Conservation (phyloP, 2,797 vertebrate genomes). For the Rhinogobio ventralis region DNA sequence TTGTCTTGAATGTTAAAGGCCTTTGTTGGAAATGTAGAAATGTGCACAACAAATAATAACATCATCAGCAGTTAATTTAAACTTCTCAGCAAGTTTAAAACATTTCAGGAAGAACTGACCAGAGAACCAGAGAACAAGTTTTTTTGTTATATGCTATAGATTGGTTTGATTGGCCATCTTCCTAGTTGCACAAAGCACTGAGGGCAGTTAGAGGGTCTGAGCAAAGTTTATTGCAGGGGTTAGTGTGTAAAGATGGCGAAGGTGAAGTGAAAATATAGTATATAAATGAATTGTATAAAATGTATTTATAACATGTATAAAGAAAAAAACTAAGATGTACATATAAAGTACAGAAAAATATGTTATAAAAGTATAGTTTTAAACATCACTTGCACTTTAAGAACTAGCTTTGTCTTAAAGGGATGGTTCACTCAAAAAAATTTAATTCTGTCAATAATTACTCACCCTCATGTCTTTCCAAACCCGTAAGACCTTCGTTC, state of each 20-base stretch:
- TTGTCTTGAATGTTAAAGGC: background rate
- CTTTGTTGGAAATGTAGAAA: background rate
- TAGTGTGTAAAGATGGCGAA: background rate
- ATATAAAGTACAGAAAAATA: slow-evolving; percentile 47
- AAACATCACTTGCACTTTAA: slow-evolving; percentile 38
- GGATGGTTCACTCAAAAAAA: too few species aligned
- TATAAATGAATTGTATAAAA: slow-evolving; percentile 49
- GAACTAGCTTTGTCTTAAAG: background rate
- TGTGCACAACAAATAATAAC: background rate
- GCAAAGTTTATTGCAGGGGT: background rate
- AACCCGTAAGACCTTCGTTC: too few species aligned
- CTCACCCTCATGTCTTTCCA: too few species aligned
- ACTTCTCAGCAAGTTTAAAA: background rate
- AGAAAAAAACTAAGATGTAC: slow-evolving; percentile 48
- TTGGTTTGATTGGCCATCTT: background rate
- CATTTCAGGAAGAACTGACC: background rate
- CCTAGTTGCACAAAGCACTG: slow-evolving; percentile 3
- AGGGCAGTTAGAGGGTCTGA: background rate
- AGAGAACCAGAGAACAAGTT: background rate
- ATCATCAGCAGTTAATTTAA: background rate
- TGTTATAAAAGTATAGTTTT: slow-evolving; percentile 53
- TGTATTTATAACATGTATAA: slow-evolving; percentile 49
- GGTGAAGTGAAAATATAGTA: background rate
- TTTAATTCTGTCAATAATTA: too few species aligned
- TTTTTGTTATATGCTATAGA: background rate